A percentile compares a stretch with the other conserved stretches of the same genome.
Evolutionary conservation across 2,888 invertebrate species (phyloP).

Genomic region (Carterocephalus palaemon): DNA sequence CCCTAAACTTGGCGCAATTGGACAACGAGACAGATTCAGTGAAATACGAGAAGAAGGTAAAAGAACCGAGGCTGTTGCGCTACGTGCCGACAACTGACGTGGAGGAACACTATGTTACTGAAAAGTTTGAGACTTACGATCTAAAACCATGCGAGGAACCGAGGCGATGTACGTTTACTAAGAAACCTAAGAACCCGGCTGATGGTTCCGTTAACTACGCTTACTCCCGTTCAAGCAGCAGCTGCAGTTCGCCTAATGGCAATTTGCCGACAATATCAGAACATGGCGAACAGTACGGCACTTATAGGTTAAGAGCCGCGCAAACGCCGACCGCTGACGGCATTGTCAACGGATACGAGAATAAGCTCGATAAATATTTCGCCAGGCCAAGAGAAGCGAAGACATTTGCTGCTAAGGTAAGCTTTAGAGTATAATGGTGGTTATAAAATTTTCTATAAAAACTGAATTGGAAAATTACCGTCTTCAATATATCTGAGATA

Average conservation of each 20-base stretch:
- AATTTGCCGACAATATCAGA: conserved; percentile 71
- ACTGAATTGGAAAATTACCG: no score
- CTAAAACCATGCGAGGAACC: conserved; percentile 60
- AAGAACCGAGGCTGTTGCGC: conserved; percentile 63
- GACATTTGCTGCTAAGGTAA: conserved; percentile 61
- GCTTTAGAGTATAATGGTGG: conserved; percentile 39
- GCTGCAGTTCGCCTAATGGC: conserved; percentile 67
- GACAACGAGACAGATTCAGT: conserved; percentile 71
- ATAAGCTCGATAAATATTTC: conserved; percentile 69
- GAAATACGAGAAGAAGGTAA: conserved; percentile 67
- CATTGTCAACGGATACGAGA: conserved; percentile 51
- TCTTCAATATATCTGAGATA: no score
- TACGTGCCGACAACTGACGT: conserved; percentile 68
- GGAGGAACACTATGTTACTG: conserved; percentile 61
- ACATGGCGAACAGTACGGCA: conserved; percentile 63
- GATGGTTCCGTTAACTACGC: conserved; percentile 70
- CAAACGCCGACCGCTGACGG: conserved; percentile 44
- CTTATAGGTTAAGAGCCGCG: conserved; percentile 52
- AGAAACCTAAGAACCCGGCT: conserved; percentile 65
- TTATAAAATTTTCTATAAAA: no score
- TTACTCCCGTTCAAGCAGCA: conserved; percentile 67
- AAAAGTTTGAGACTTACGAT: conserved; percentile 69
- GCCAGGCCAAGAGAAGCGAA: conserved; percentile 60
- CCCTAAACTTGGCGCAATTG: conserved; percentile 56
- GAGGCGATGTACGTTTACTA: conserved; percentile 59